phyloP scores from a whole-genome alignment of 2,113 vertebrate species.

The Heloderma charlesbogerti region DNA sequence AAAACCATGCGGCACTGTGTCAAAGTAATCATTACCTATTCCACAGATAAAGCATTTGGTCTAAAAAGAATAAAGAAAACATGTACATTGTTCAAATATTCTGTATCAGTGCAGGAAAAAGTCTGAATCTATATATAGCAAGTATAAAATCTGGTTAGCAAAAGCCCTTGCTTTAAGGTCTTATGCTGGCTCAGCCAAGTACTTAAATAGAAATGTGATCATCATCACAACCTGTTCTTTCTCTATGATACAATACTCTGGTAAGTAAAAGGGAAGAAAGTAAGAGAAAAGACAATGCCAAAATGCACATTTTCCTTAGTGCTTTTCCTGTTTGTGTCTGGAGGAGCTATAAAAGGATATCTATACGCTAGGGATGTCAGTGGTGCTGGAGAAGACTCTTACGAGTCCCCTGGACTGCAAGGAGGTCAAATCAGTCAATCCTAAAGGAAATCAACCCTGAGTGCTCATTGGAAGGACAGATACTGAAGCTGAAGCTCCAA shows the following conservation, averaged over 20 bases:
- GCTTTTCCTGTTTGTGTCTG: not conserved
- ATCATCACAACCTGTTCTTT: not conserved
- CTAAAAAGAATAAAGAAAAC: constrained; percentile 74
- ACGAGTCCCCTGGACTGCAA: no score
- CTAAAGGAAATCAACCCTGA: no score
- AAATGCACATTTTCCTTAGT: constrained; percentile 4
- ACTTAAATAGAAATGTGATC: constrained; percentile 13
- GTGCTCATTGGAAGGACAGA: no score
- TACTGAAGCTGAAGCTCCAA: no score
- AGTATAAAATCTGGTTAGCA: not conserved
- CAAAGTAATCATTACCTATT: constrained; percentile 97
- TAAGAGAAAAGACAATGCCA: constrained; percentile 10
- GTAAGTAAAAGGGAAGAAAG: not conserved
- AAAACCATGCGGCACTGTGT: constrained; percentile 98
- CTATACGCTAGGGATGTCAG: no score
- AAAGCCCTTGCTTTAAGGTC: constrained; percentile 7
- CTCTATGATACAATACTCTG: not conserved
- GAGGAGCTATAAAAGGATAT: not conserved
- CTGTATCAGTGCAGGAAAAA: not conserved
- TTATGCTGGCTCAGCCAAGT: not conserved
- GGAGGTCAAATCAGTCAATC: no score
- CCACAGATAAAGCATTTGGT: constrained; percentile 98
- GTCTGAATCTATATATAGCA: not conserved
- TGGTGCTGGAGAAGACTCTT: no score
- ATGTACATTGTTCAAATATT: not conserved